These are phyloP conservation scores for Morpho deidamia DNA, from an alignment of 2,888 invertebrate species.

Conservation along the genomic window DNA sequence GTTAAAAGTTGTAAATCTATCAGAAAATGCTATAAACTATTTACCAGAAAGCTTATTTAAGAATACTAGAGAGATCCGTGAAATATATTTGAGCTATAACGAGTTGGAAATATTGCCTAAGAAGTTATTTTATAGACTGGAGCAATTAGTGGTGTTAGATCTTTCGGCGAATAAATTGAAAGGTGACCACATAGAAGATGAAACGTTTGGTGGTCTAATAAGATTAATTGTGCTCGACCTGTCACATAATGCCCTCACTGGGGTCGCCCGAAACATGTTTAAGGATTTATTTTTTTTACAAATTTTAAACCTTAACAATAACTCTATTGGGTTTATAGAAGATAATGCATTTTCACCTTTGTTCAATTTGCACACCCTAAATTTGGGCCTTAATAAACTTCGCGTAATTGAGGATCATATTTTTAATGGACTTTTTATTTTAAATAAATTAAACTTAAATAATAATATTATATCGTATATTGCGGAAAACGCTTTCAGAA, in stretches of 20 bases:
- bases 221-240: slow-evolving; percentile 91
- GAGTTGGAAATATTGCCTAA: slow-evolving; percentile 89
- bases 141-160: slow-evolving; percentile 91
- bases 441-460: slow-evolving; percentile 90
- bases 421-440: slow-evolving; percentile 90
- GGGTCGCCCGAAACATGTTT: slow-evolving; percentile 89
- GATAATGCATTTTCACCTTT: slow-evolving; percentile 92
- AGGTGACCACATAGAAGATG: slow-evolving; percentile 91
- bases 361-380: slow-evolving; percentile 92
- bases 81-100: slow-evolving; percentile 92
- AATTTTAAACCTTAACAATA: slow-evolving; percentile 90
- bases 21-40: slow-evolving; percentile 89
- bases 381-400: slow-evolving; percentile 91
- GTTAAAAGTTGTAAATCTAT: slow-evolving; percentile 89
- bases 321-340: slow-evolving; percentile 89
- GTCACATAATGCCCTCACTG: slow-evolving; percentile 88
- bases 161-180: slow-evolving; percentile 91
- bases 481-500: slow-evolving; percentile 88
- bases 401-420: slow-evolving; percentile 87
- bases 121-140: slow-evolving; percentile 89
- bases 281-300: slow-evolving; percentile 92
- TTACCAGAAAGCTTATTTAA: slow-evolving; percentile 90
- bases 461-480: slow-evolving; percentile 88
- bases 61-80: slow-evolving; percentile 87
- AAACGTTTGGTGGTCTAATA: slow-evolving; percentile 91